phyloP scores from a whole-genome alignment of 2,888 invertebrate species.

The Andrena hattorfiana region DNA sequence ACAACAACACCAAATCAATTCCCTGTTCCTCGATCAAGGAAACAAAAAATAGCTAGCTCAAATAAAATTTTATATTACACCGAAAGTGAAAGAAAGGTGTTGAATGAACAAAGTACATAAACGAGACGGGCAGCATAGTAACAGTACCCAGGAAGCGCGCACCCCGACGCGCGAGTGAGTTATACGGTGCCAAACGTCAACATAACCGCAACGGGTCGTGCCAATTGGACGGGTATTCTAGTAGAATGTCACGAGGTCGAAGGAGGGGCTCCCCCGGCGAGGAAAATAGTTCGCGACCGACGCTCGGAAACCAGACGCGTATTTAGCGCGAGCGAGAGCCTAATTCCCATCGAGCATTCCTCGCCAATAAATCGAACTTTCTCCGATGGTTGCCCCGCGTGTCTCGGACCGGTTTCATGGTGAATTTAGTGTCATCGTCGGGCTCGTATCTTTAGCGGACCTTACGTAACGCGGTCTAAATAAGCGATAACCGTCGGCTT shows the following conservation, averaged over 20 bases:
- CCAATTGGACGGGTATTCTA: slow-evolving; percentile 63
- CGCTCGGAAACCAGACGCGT: slow-evolving; percentile 1
- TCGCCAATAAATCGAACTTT: slow-evolving; percentile 3
- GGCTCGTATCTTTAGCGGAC: slow-evolving; percentile 4
- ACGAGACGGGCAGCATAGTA: background rate
- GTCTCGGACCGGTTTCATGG: slow-evolving; percentile 6
- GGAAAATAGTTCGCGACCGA: slow-evolving; percentile 33
- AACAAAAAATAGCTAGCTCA: too few relatives aligned
- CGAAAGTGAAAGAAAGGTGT: too few relatives aligned
- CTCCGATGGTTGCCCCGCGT: background rate
- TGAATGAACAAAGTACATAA: too few relatives aligned
- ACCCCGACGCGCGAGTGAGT: background rate
- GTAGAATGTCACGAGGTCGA: slow-evolving; percentile 67
- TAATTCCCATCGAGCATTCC: background rate
- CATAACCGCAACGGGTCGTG: slow-evolving; percentile 33
- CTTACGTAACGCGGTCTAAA: slow-evolving; percentile 33
- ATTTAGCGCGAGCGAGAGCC: background rate
- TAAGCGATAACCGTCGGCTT: slow-evolving; percentile 15
- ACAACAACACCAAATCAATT: too few relatives aligned
- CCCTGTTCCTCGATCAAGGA: too few relatives aligned
- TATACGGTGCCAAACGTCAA: slow-evolving; percentile 15
- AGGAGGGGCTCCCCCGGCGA: background rate
- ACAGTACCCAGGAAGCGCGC: background rate
- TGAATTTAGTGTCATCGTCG: slow-evolving; percentile 15
- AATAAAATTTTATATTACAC: too few relatives aligned